Evolutionary conservation across 2,888 invertebrate genomes (phyloP), one percentile per base, ranked within the genome.

Genomic region (Campoplex nolae): DNA sequence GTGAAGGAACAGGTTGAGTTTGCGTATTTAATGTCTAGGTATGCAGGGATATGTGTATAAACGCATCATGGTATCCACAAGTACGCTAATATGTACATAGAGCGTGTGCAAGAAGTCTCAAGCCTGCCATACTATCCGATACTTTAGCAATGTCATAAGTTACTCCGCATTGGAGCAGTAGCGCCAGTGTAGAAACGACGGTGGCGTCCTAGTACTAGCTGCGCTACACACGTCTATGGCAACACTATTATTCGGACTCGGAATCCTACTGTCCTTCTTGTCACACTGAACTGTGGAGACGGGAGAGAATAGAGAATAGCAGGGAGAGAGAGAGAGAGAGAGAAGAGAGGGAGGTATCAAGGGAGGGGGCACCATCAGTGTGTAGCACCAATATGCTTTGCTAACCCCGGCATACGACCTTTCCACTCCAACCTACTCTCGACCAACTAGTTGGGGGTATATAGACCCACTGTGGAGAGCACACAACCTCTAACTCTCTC

Each of bases 1-100:
- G 88, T 89, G 38, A 83, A 71, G 38, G 70, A 58, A 71, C 86
- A 88, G 88, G 86, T 81, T 83, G 89, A 65, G 84, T 84, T 86
- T 82, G 84, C 73, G 81, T 58, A 65, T 73, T 32, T 65, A 70
- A 77, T 54, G 51, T 48, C 58, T 67, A 70, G 48, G 62, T 56
- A 83, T 48, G 70, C 28, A 71, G 32, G 56, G 48, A 51, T n/a
- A 82, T 38, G 42, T 70, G 58, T 71, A 71, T 45, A 71, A 79
- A 71, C 58, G 58, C 48, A 62, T 16, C 45, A 35, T n/a, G 11
- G 28, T 79, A 70, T 58, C 70, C 13, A 45, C 79, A 38, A 58
- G 71, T 62, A 62, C 62, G 62, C 62, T 62, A 62, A 62, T 62
- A 62, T 62, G 62, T 62, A 62, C 62, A 62, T 32, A 62, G 62